phyloP scores from a whole-genome alignment of 2,113 vertebrate species.

The Hydrochoerus hydrochaeris region DNA sequence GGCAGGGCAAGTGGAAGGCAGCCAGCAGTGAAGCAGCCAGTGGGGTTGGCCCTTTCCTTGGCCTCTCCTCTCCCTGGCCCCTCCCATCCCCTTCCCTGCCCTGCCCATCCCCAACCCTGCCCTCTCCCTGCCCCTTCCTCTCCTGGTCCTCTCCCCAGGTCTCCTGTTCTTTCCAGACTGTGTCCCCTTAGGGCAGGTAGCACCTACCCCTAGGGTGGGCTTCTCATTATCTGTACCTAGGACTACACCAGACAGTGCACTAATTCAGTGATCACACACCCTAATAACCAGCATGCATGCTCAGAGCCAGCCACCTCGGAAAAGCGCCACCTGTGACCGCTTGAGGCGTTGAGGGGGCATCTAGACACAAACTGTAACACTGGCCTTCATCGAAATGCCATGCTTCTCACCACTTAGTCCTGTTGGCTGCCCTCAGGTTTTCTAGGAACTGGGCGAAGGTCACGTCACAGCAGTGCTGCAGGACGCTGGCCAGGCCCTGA shows the following conservation, averaged over 20 bases:
- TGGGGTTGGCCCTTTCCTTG: too few species aligned
- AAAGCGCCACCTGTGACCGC: background rate
- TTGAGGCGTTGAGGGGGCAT: background rate
- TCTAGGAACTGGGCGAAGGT: background rate
- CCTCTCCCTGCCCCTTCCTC: too few species aligned
- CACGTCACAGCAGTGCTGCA: background rate
- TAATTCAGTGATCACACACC: background rate
- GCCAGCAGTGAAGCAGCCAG: background rate
- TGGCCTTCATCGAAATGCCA: accelerated
- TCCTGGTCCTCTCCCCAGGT: background rate
- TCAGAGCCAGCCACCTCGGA: background rate
- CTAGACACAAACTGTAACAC: background rate
- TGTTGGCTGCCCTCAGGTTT: background rate
- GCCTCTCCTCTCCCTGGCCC: too few species aligned
- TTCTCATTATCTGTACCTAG: background rate
- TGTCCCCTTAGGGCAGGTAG: background rate
- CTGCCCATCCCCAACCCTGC: too few species aligned
- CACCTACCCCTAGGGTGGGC: background rate
- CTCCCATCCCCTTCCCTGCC: too few species aligned
- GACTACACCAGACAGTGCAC: background rate
- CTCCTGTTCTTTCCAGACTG: background rate
- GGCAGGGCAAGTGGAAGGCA: background rate
- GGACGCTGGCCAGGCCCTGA: background rate
- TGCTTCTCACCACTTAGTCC: background rate
- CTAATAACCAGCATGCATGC: background rate